A percentile compares a stretch with the other conserved stretches of the same genome.
These are phyloP conservation scores for Crenichthys baileyi DNA, from an alignment of 2,797 vertebrate genomes.

Conservation along the genomic window DNA sequence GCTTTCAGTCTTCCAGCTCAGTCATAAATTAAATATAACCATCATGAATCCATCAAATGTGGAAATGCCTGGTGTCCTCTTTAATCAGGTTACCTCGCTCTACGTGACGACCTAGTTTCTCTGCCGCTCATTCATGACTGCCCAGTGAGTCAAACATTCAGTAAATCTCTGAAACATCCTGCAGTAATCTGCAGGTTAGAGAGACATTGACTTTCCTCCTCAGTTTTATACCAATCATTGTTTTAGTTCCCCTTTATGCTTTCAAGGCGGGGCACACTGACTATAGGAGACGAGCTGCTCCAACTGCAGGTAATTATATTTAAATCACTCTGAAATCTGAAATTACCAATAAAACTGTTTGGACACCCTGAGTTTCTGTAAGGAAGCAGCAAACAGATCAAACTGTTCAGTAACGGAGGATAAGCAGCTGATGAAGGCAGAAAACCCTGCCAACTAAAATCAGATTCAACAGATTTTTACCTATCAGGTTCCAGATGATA, in stretches of 20 bases:
- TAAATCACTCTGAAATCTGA: not conserved
- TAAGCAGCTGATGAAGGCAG: too few relatives aligned
- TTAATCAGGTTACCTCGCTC: constrained; percentile 42
- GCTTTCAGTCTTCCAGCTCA: not conserved
- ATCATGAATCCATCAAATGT: constrained; percentile 60
- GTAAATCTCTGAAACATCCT: not conserved
- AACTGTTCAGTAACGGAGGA: not conserved
- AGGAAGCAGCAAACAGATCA: not conserved
- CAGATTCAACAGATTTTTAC: too few relatives aligned
- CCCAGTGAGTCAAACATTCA: not conserved
- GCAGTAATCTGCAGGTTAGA: not conserved
- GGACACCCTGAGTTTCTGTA: not conserved
- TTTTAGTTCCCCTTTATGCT: not conserved
- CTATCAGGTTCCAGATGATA: too few relatives aligned
- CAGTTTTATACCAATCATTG: not conserved
- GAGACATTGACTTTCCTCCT: too few relatives aligned
- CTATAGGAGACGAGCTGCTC: not conserved
- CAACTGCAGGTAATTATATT: not conserved
- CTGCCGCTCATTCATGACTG: not conserved
- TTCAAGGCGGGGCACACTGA: not conserved
- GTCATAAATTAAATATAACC: constrained; percentile 60
- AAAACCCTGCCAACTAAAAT: too few relatives aligned
- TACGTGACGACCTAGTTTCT: not conserved
- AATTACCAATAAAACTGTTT: not conserved
- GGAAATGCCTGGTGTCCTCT: constrained; percentile 54